Percentiles rank a stretch among this genome's conserved stretches.
Conservation (phyloP, 2,113 vertebrate species). For the Tragelaphus imberbis region DNA sequence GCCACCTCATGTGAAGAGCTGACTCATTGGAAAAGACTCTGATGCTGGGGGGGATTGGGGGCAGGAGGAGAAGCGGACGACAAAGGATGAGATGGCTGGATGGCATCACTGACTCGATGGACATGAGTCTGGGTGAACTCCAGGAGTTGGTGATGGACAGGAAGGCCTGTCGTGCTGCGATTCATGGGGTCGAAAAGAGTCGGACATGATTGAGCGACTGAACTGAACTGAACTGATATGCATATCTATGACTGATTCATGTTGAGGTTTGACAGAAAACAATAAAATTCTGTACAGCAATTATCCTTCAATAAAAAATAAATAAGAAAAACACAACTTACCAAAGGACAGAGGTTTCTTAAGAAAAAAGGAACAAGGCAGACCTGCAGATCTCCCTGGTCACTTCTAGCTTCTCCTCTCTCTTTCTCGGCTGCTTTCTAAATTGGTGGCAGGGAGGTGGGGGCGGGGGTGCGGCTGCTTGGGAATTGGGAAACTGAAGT, state of each 20-base stretch:
- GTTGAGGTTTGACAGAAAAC: neutral
- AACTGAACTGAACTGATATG: neutral
- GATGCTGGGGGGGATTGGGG: too few relatives aligned
- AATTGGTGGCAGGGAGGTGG: neutral
- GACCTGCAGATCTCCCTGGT: rapidly evolving
- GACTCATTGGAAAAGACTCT: too few relatives aligned
- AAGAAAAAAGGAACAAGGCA: neutral
- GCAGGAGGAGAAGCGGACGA: too few relatives aligned
- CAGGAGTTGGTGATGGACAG: too few relatives aligned
- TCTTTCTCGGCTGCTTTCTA: neutral
- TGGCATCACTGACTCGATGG: too few relatives aligned
- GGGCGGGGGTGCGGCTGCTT: neutral
- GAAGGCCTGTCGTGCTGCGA: too few relatives aligned
- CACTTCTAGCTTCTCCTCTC: neutral
- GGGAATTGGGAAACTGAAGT: neutral
- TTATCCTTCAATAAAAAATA: neutral
- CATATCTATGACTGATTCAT: neutral
- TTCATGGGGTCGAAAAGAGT: too few relatives aligned
- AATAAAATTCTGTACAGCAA: neutral
- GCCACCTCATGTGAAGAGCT: too few relatives aligned
- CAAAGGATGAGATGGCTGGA: too few relatives aligned
- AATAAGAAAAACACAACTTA: neutral
- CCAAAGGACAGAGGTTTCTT: neutral
- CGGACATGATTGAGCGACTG: too few relatives aligned
- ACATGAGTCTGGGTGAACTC: too few relatives aligned